phyloP scores from a whole-genome alignment of 1,140 invertebrate species.

The Myzus persicae region DNA sequence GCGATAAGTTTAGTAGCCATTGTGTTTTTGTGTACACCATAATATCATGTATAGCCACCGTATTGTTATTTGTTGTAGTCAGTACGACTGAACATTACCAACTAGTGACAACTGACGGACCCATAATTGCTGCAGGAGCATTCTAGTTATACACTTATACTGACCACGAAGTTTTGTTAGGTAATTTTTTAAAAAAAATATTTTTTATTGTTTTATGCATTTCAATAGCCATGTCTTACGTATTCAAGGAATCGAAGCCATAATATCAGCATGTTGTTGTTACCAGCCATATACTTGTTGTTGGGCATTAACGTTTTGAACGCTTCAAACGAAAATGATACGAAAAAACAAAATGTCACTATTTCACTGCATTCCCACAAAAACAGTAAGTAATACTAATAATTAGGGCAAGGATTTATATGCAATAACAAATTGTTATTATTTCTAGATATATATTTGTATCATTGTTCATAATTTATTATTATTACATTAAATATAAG shows the following conservation, averaged over 20 bases:
- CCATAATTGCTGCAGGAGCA: neutral
- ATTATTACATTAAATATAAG: too few species aligned
- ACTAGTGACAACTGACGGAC: neutral
- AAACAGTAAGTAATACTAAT: neutral
- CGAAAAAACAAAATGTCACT: neutral
- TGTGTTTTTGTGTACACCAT: neutral
- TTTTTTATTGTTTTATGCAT: neutral
- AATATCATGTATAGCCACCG: too few species aligned
- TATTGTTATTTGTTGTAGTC: neutral
- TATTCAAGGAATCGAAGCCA: neutral
- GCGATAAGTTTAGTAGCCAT: neutral
- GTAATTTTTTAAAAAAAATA: neutral
- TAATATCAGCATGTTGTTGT: neutral
- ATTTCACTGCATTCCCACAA: neutral
- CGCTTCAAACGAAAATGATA: neutral
- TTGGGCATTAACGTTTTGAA: neutral
- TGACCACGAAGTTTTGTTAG: neutral
- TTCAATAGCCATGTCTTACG: neutral
- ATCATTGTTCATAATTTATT: too few species aligned
- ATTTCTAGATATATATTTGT: too few species aligned
- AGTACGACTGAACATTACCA: neutral
- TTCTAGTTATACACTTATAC: neutral
- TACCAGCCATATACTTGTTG: neutral
- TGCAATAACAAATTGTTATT: too few species aligned
- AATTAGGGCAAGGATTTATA: too few species aligned